Base-by-base conservation (phyloP, 2,797 vertebrate genomes). In the Chiroxiphia lanceolata region DNA sequence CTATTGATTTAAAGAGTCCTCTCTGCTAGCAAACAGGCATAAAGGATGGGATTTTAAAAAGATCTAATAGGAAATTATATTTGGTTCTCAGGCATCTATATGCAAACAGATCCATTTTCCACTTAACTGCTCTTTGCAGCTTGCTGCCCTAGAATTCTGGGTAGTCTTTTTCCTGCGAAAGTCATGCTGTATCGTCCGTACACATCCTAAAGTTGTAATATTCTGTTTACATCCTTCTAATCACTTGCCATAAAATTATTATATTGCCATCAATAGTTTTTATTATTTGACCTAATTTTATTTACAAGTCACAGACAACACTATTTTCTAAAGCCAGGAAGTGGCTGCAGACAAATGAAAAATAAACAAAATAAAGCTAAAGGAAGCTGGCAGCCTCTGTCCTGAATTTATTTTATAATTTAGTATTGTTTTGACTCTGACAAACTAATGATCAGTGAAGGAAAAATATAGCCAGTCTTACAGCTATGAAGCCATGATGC, bases 361-460 rank as follows among this genome's bases (percentile, higher is more conserved):
- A 95, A 84, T 72, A 95, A 95, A 95, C 87, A 93, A 84, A 96
- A 92, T 75, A 77, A 94, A 87, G 60, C 74, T 86, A 84, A 90
- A 94, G 82, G 84, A 94, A 93, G 61, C 78, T 68, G 65, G 38
- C 65, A 95, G 75, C 27, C 67, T 87, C 70, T 8, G 3, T 1
- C 3, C 54, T 87, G 36, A 88, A 74, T 56, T 34, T 82, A 12
- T 84, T 92, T 91, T 87, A 80, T 93, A 84, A 90, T 91, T 96
- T 77, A 77, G 60, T 47, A 64, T 68, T 93, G 80, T 87, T 94
- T 89, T 76, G 54, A 79, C 70, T 91, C 92, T 61, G 57, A 93
- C 45, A 91, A 93, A 80, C 40, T 88, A 92, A 94, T 70, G 67
- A 79, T 76, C 45, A 77, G 22, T 9, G 25, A 84, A 77, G 45